A percentile compares a stretch with the other conserved stretches of the same genome.
Evolutionary conservation across 2,113 vertebrate genomes (phyloP).

Genomic region (Micronycteris hirsuta): DNA sequence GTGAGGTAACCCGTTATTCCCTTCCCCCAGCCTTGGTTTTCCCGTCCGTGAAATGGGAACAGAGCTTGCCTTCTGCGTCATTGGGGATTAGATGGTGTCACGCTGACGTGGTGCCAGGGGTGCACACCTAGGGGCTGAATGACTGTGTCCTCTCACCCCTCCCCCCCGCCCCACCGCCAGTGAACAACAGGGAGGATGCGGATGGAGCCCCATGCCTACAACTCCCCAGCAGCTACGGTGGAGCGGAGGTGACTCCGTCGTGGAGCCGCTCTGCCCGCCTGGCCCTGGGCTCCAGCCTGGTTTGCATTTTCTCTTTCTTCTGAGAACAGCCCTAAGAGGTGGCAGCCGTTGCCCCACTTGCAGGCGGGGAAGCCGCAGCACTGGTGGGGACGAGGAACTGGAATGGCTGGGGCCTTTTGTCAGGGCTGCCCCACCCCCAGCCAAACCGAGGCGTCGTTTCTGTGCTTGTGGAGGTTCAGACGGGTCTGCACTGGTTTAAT

Average conservation of each 20-base stretch:
- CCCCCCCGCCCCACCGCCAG: too few relatives aligned
- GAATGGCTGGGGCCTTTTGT: neutral
- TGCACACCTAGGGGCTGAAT: neutral
- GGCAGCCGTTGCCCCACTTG: neutral
- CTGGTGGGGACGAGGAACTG: neutral
- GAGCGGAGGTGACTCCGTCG: rapidly evolving
- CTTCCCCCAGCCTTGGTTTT: neutral
- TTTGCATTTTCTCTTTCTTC: neutral
- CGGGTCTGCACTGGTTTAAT: too few relatives aligned
- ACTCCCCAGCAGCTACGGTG: rapidly evolving
- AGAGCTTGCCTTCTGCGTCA: neutral
- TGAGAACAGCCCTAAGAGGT: neutral
- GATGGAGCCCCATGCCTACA: neutral
- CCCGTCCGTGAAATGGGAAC: neutral
- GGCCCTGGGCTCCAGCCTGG: neutral
- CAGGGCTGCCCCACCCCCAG: neutral
- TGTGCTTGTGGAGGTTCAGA: neutral
- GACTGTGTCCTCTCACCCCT: rapidly evolving
- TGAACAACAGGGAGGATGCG: rapidly evolving
- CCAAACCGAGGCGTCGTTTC: rapidly evolving
- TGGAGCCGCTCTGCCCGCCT: neutral
- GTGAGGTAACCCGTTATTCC: rapidly evolving
- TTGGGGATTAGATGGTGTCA: neutral
- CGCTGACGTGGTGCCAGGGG: rapidly evolving
- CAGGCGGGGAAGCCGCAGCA: neutral